Conservation (phyloP, 37 sponge, comb jelly and placozoan genomes). For the Aphrocallistes beatrix region DNA sequence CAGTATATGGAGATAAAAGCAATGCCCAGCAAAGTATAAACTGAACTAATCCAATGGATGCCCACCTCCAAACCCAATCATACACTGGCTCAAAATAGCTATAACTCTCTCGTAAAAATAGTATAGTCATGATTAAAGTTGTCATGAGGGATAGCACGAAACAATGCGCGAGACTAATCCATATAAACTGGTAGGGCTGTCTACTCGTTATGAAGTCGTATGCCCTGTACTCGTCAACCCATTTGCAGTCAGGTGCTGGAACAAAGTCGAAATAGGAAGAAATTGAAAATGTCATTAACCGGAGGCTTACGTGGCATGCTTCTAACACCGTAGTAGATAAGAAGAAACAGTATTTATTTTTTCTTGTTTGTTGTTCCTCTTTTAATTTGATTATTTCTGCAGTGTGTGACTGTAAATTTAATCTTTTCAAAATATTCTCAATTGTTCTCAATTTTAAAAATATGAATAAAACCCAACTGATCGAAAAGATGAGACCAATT, state of each 20-base stretch:
- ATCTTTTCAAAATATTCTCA: neutral
- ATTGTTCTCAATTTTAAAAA: neutral
- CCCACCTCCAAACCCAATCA: constrained; percentile 14
- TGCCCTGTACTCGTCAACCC: neutral
- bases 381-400: neutral
- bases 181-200: constrained; percentile 11
- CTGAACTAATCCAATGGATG: neutral
- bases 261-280: neutral
- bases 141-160: constrained; percentile 10
- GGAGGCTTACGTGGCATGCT: neutral
- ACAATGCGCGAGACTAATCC: neutral
- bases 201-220: neutral
- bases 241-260: neutral
- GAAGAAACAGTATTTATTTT: constrained; percentile 10
- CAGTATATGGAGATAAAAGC: neutral
- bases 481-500: neutral
- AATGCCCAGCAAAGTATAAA: neutral
- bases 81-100: neutral
- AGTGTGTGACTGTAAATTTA: neutral
- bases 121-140: neutral
- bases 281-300: neutral
- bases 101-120: neutral
- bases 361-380: constrained; percentile 1
- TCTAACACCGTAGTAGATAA: neutral
- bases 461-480: neutral